Evolutionary conservation across 2,797 vertebrate genomes (phyloP), one percentile per base, ranked within the genome.

Genomic region (Sus cebifrons): DNA sequence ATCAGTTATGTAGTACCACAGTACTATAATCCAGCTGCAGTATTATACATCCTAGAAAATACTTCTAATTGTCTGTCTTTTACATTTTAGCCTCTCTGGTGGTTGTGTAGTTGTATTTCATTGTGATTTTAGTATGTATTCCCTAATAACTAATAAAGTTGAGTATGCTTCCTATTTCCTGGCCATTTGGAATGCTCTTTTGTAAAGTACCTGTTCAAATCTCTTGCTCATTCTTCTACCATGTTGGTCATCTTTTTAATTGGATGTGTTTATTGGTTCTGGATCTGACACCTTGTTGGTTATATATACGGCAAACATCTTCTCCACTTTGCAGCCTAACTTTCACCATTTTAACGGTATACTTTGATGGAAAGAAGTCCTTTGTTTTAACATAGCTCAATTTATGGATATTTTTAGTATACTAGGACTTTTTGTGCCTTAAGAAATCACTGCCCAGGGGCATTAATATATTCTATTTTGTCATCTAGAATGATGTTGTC

Each of bases 401-500:
- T 27, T 13, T 54, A n/a, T 13, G 74, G 23, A 67, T 52, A 0
- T 58, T 75, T 67, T 60, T 36, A 90, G 36, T 44, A 56, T 58
- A 27, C 32, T 85, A 86, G 58, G 78, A 36, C 36, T 73, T 79
- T 78, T 8, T 70, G 23, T 79, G 65, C 32, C 13, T 44, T 44
- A 68, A 49, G 44, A 49, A 49, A 49, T 49, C 44, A 49, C 44
- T 49, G 29, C 20, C 65, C 52, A 60, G 91, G 2, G 4, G 94
- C 71, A 96, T 64, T 36, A 67, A 73, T 52, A 68, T 20, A 78
- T 40, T 91, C 68, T 92, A 29, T 60, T 90, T 90, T 85, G 44
- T 78, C 62, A 89, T 73, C 36, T 58, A 93, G 49, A 94, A 85
- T 40, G 79, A 83, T 20, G 49, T 10, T 75, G n/a, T 54, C 71